A percentile compares a stretch with the other conserved stretches of the same genome.
Evolutionary conservation across 1,140 invertebrate species (phyloP).

Genomic region (Drosophila ercepeae): DNA sequence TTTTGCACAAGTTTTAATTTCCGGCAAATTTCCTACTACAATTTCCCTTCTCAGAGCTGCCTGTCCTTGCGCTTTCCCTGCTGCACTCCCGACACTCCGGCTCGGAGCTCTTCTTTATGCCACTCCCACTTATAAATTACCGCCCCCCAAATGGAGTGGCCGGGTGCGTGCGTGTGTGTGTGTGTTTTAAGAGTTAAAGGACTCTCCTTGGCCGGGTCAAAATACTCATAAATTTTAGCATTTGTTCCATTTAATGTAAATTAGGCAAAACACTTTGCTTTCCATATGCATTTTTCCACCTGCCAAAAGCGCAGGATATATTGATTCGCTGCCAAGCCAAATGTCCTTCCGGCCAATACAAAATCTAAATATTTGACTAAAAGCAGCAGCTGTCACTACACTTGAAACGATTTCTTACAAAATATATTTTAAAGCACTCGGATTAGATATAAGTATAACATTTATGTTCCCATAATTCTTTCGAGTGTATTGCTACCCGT

Average conservation of each 20-base stretch:
- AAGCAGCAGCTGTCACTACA: background rate
- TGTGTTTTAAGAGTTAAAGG: background rate
- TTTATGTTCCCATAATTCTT: too few species aligned
- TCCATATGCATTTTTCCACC: background rate
- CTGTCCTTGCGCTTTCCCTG: slow-evolving; percentile 47
- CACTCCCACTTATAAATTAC: slow-evolving; percentile 22
- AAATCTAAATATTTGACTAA: background rate
- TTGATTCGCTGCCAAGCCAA: slow-evolving; percentile 6
- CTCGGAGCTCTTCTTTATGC: too few species aligned
- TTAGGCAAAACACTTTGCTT: slow-evolving; percentile 14
- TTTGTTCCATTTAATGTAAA: slow-evolving; percentile 44
- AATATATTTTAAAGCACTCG: too few species aligned
- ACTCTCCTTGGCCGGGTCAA: slow-evolving; percentile 16
- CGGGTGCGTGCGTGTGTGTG: background rate
- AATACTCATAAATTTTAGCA: slow-evolving; percentile 37
- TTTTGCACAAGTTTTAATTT: slow-evolving; percentile 84
- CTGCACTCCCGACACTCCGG: slow-evolving; percentile 15
- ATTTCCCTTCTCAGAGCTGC: slow-evolving; percentile 76
- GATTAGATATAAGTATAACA: too few species aligned
- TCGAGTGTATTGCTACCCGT: background rate
- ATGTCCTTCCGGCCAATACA: background rate
- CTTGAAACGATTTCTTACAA: background rate
- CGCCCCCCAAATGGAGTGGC: slow-evolving; percentile 5
- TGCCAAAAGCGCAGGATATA: slow-evolving; percentile 5
- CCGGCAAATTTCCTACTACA: slow-evolving; percentile 83